A percentile compares a stretch with the other conserved stretches of the same genome.
Conservation (phyloP, 30 jellyfish, hydroid and myxozoan species). For the Cassiopea andromeda region DNA sequence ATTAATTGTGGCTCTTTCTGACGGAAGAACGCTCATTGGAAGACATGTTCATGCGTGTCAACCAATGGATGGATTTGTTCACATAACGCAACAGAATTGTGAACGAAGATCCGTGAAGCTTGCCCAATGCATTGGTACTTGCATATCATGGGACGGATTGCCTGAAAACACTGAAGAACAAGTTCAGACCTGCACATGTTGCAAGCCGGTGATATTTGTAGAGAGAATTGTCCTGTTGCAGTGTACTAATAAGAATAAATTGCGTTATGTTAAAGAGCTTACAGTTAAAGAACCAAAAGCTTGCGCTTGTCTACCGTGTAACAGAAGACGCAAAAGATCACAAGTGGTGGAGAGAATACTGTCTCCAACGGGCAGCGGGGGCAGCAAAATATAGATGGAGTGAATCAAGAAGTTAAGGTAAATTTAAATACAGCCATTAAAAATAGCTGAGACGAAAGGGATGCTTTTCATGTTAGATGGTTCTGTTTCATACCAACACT, state of each 20-base stretch:
- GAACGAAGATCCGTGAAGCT: background rate
- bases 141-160: conserved; percentile 79
- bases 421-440: background rate
- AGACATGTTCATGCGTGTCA: conserved; percentile 58
- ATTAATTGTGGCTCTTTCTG: conserved; percentile 32
- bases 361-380: background rate
- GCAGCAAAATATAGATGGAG: background rate
- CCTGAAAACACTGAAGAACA: conserved; percentile 38
- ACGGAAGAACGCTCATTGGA: conserved; percentile 53
- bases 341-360: background rate
- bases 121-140: conserved; percentile 79
- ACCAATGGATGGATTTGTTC: conserved; percentile 43
- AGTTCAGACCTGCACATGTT: conserved; percentile 54
- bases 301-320: conserved; percentile 76
- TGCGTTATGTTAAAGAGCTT: conserved; percentile 39
- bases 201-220: conserved; percentile 74
- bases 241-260: conserved; percentile 19
- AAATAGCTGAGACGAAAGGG: background rate
- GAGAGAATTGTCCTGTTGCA: conserved; percentile 23
- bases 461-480: no score
- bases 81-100: conserved; percentile 44
- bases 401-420: background rate
- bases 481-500: no score
- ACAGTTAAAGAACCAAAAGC: conserved; percentile 64
- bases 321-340: conserved; percentile 65